phyloP scores from a whole-genome alignment of 2,797 vertebrate species.

The Todus mexicanus region DNA sequence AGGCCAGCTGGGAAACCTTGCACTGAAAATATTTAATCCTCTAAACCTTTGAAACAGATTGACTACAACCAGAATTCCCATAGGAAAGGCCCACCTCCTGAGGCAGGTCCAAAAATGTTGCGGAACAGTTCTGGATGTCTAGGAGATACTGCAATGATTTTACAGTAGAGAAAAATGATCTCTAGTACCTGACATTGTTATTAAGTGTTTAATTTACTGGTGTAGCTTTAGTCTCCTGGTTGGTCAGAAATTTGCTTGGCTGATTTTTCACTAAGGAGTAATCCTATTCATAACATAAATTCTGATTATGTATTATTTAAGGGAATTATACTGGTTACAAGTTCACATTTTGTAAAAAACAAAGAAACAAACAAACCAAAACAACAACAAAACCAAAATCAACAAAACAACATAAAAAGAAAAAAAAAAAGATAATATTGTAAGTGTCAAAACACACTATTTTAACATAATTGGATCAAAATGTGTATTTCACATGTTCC shows the following conservation, averaged over 20 bases:
- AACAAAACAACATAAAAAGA: no score
- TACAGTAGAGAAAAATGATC: background rate
- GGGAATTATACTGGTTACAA: background rate
- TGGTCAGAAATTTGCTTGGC: background rate
- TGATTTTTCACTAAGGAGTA: background rate
- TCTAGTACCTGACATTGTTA: background rate
- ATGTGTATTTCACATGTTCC: background rate
- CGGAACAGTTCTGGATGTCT: background rate
- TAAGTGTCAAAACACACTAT: fast-evolving
- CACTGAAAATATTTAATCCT: background rate
- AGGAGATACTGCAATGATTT: background rate
- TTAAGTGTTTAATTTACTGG: background rate
- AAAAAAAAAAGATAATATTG: background rate
- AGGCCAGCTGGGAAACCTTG: background rate
- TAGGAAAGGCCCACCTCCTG: background rate
- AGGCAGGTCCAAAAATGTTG: background rate
- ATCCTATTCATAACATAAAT: background rate
- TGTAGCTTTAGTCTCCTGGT: background rate
- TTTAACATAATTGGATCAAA: background rate
- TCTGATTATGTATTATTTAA: background rate
- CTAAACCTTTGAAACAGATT: background rate
- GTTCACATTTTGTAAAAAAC: background rate
- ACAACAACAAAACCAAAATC: no score
- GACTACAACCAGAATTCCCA: background rate
- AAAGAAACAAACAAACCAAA: no score